Evolutionary conservation across 2,888 invertebrate species (phyloP), one percentile per base, ranked within the genome.

Genomic region (Xylota sylvarum): DNA sequence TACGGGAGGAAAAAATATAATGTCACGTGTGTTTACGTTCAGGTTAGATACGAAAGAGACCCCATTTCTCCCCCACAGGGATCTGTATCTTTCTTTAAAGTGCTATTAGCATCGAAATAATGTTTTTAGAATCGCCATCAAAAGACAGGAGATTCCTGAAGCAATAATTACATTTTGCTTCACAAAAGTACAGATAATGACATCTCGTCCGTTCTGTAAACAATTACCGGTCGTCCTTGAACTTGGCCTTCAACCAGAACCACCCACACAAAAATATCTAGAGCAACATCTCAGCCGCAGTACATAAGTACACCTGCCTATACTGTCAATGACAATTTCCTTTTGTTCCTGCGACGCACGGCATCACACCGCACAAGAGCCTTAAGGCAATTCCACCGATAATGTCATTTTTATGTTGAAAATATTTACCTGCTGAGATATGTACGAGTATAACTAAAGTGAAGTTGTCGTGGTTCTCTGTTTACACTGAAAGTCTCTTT

Each of bases 341-440:
- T 48, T 64, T 64, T 64, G 64, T 27, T 46, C 30, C 32, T 14
- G 46, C 32, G 46, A 64, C 43, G 23, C 19, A 64, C 14, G 40
- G 23, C 5, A n/a, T n/a, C n/a, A n/a, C n/a, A n/a, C n/a, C 9
- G 14, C 12, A n/a, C 1, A 23, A 58, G 23, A n/a, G 14, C 64
- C 64, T 64, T 64, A 17, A 46, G 46, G 64, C 64, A 30, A 12
- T 64, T 30, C 46, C 64, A 32, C 43, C 32, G 46, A 64, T 64
- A 64, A 50, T 48, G 35, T n/a, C 50, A 7, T 65, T 65, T 65
- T 65, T 50, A 30, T 48, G 65, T 65, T 7, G 43, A 62, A 17
- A 46, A 27, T 62, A 27, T 46, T 46, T 62, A 23, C 30, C 10
- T 27, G n/a, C 30, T 55, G 43, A 27, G 40, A 17, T 43, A 43